These are phyloP conservation scores for Pectinophora gossypiella DNA, from an alignment of 1,140 invertebrate species.

Conservation along the genomic window DNA sequence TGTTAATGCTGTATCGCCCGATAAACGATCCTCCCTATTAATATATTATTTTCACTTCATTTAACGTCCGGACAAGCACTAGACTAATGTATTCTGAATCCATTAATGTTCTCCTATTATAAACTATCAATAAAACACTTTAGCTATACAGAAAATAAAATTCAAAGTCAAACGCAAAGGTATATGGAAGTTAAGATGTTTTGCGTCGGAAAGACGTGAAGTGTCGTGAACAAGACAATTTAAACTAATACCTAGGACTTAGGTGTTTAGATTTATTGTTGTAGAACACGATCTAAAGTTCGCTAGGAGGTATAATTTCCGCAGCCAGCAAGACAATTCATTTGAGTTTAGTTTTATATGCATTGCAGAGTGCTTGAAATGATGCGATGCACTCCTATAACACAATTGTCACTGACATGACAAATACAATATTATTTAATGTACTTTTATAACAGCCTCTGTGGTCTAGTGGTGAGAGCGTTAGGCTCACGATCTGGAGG, in stretches of 20 bases:
- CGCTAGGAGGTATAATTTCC: neutral
- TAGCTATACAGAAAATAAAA: neutral
- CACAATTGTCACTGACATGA: too few species aligned
- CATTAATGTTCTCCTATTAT: neutral
- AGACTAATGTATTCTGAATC: neutral
- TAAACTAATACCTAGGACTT: slow-evolving; percentile 5
- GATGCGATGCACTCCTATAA: too few species aligned
- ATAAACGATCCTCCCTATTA: neutral
- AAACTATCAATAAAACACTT: neutral
- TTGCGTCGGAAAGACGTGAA: neutral
- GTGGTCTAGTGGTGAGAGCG: too few species aligned
- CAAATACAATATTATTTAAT: too few species aligned
- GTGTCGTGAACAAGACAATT: slow-evolving; percentile 4
- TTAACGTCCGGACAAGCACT: neutral
- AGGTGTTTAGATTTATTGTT: slow-evolving; percentile 3
- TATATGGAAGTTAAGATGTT: neutral
- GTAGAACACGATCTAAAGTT: neutral
- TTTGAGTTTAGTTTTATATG: too few species aligned
- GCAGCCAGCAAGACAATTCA: too few species aligned
- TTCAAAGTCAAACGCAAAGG: neutral
- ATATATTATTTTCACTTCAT: slow-evolving; percentile 4
- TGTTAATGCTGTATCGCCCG: too few species aligned
- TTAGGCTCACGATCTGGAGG: too few species aligned
- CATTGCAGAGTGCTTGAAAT: too few species aligned
- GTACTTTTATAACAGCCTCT: too few species aligned